These are phyloP conservation scores for Myiopsitta monachus DNA, from an alignment of 2,113 vertebrate species.

Conservation along the genomic window DNA sequence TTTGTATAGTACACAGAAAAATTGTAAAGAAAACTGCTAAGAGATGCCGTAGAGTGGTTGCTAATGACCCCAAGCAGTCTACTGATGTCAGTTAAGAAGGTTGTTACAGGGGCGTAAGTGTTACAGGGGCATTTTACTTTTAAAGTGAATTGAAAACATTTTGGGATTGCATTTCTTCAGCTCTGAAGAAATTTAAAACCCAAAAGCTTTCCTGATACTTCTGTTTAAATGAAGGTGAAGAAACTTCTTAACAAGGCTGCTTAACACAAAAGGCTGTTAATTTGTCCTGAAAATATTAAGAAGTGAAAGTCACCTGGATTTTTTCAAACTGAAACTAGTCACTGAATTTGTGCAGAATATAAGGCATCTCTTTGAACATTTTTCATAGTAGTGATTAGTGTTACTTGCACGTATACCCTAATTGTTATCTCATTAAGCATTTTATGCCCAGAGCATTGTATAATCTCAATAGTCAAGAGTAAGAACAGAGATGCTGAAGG, in stretches of 20 bases:
- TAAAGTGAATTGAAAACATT: not conserved
- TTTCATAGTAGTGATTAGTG: not conserved
- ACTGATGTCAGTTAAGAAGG: not conserved
- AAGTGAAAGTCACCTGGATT: not conserved
- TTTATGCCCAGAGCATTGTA: not conserved
- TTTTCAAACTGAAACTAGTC: not conserved
- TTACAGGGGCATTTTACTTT: not conserved
- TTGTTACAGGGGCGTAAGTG: not conserved
- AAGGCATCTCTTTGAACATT: not conserved
- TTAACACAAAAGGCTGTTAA: not conserved
- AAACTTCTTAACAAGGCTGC: not conserved
- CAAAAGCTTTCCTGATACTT: not conserved
- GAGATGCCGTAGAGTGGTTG: not conserved
- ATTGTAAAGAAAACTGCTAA: not conserved
- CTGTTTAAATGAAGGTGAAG: not conserved
- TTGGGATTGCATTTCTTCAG: rapidly evolving
- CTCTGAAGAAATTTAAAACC: not conserved
- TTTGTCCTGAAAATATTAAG: not conserved
- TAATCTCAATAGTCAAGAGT: not conserved
- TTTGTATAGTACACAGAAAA: not conserved
- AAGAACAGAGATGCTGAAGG: not conserved
- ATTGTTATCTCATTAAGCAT: not conserved
- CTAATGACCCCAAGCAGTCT: not conserved
- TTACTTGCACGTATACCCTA: not conserved
- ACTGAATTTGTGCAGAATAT: not conserved